Evolutionary conservation across 2,797 vertebrate species (phyloP), one percentile per base, ranked within the genome.

Genomic region (Ispidina picta): DNA sequence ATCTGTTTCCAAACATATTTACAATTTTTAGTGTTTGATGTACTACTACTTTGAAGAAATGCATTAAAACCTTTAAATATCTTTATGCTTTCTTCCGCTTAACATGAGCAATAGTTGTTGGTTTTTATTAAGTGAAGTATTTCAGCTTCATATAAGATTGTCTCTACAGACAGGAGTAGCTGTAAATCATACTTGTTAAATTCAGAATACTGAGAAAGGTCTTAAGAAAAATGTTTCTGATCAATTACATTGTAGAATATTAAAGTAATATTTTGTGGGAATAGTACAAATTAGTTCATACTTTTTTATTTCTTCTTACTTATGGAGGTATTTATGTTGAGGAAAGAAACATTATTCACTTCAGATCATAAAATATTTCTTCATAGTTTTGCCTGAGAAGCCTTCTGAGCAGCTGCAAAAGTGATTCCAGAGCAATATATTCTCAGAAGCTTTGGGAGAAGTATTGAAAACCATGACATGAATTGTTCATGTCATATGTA

Each of bases 321-420:
- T 73, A 48, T 6, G 2, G 23, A 87, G 15, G 13, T 41, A 72
- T 86, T 94, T 76, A 48, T 52, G 41, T 35, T 69, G 48, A 62
- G 10, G 23, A 70, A 88, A 51, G 64, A 71, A 5, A 60, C 29
- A 52, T 91, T 82, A 44, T 88, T 91, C 37, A 68, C 29, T 82
- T 86, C 28, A 76, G 17, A 14, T 48, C 17, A 75, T 63, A 70
- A 81, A 84, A n/a, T 8, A 37, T 81, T 70, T 70, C 33, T 62
- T 69, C 28, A 39, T 37, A 31, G 8, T 51, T 90, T 89, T 89
- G 41, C 25, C 44, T 88, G 20, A 10, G 16, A 48, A 85, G 23
- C 88, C 72, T 93, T 89, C 74, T 59, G 79, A 91, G 29, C 46
- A 80, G 60, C n/a, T 79, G 73, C 44, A 62, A 41, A 77, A 69